These are phyloP conservation scores for Crocodylus rhombifer DNA, from an alignment of 2,797 vertebrate genomes.

Conservation along the genomic window DNA sequence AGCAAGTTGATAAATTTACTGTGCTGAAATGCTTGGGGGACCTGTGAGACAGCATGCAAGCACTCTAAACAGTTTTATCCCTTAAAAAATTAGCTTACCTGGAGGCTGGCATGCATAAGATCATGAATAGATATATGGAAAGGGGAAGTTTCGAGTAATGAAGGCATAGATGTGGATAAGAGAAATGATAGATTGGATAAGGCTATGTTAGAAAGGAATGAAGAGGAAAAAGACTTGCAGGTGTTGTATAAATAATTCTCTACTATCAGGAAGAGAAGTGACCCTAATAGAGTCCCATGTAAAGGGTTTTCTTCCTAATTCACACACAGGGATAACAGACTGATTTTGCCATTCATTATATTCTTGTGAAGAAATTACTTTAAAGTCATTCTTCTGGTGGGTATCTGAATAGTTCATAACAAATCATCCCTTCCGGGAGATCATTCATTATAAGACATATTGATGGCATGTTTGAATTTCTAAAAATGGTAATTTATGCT, in stretches of 20 bases:
- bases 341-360: slow-evolving; percentile 51
- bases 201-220: not conserved
- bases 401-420: slow-evolving; percentile 72
- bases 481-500: slow-evolving; percentile 76
- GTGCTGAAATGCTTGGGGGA: not conserved
- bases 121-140: not conserved
- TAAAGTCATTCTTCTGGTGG: slow-evolving; percentile 69
- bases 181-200: not conserved
- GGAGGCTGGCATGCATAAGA: not conserved
- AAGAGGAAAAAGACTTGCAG: not conserved
- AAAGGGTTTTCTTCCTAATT: not conserved
- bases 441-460: slow-evolving; percentile 74
- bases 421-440: slow-evolving; percentile 70
- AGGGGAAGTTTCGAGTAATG: slow-evolving; percentile 1
- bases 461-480: slow-evolving; percentile 76
- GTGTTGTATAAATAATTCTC: not conserved
- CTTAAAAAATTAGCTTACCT: not conserved
- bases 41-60: not conserved
- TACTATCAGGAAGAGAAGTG: not conserved
- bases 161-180: not conserved
- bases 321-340: not conserved
- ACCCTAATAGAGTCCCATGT: not conserved
- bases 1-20: slow-evolving; percentile 27
- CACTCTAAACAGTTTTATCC: too few relatives aligned
- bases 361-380: slow-evolving; percentile 61